Evolutionary conservation across 2,113 vertebrate genomes (phyloP).

Genomic region (Thamnophis sirtalis): DNA sequence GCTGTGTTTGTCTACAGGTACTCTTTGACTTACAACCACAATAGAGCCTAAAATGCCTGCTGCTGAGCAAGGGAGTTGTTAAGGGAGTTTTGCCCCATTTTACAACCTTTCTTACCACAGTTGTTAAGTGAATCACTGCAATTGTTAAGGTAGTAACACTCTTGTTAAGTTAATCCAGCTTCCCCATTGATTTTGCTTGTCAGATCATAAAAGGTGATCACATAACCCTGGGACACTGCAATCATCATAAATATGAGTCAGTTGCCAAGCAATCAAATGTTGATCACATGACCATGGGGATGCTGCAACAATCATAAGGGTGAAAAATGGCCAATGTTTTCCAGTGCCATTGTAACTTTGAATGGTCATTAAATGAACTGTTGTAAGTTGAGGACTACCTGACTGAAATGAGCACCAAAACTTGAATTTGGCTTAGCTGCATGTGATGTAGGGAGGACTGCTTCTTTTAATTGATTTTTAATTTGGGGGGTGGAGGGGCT

Average conservation of each 20-base stretch:
- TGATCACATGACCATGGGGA: neutral
- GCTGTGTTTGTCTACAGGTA: neutral
- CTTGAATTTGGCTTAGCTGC: neutral
- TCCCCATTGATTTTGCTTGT: neutral
- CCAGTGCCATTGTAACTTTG: neutral
- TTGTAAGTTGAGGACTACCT: neutral
- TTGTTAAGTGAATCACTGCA: neutral
- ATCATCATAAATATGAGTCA: neutral
- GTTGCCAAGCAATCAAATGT: neutral
- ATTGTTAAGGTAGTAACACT: neutral
- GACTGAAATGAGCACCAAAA: neutral
- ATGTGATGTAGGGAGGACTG: neutral
- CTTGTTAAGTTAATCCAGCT: neutral
- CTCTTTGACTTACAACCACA: neutral
- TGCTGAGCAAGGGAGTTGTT: neutral
- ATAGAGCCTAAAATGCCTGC: neutral
- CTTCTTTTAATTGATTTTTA: neutral
- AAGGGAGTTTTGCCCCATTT: neutral
- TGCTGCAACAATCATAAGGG: neutral
- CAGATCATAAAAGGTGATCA: neutral
- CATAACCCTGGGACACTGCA: neutral
- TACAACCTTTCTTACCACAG: neutral
- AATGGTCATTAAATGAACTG: neutral
- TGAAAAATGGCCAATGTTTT: neutral
- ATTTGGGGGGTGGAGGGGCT: neutral